Conservation (phyloP, 2,797 vertebrate species). For the Sebastiscus tertius region DNA sequence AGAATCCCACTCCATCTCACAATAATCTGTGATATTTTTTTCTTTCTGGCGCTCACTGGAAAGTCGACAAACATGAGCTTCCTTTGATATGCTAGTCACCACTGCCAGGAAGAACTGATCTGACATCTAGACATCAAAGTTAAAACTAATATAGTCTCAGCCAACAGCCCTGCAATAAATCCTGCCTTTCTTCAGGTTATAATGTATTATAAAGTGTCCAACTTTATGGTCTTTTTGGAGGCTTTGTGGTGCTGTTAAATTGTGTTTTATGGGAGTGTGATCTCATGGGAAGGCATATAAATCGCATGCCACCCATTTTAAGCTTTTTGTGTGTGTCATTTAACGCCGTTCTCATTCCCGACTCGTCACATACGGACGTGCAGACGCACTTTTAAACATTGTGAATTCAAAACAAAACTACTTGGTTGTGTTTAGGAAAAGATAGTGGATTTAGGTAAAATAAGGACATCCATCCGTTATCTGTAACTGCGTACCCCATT, state of each 20-base stretch:
- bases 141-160: background rate
- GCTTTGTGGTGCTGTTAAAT: background rate
- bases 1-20: background rate
- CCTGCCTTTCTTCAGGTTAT: background rate
- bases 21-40: background rate
- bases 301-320: too few relatives aligned
- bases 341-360: too few relatives aligned
- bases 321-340: too few relatives aligned
- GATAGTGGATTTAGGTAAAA: background rate
- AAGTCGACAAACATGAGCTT: background rate
- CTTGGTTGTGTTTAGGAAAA: background rate
- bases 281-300: too few relatives aligned
- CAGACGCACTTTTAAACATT: accelerated
- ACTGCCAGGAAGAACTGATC: background rate
- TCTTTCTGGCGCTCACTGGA: background rate
- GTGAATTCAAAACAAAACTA: too few relatives aligned
- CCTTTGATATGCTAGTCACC: background rate
- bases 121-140: background rate
- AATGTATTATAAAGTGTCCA: background rate
- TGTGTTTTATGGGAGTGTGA: background rate
- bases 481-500: too few relatives aligned
- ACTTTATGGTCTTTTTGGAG: background rate
- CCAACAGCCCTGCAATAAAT: background rate
- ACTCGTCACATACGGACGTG: too few relatives aligned
- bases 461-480: background rate